Evolutionary conservation across 2,888 invertebrate genomes (phyloP).

Genomic region (Sicus ferrugineus): DNA sequence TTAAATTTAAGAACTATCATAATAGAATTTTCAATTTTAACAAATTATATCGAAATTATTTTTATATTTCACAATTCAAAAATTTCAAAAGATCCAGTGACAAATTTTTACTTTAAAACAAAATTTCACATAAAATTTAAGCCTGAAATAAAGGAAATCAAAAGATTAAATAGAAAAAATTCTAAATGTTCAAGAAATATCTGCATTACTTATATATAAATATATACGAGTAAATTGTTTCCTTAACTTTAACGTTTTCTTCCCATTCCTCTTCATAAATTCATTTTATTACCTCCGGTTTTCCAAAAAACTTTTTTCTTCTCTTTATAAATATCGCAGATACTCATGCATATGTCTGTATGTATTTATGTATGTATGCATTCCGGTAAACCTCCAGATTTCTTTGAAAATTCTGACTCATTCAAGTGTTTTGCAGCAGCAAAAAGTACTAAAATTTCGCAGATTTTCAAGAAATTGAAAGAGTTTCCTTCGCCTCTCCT

Average conservation of each 20-base stretch:
- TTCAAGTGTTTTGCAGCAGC: neutral
- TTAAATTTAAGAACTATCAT: too few relatives aligned
- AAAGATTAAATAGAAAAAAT: too few relatives aligned
- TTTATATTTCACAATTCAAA: too few relatives aligned
- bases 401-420: slow-evolving; percentile 3
- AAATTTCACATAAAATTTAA: too few relatives aligned
- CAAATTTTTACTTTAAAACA: too few relatives aligned
- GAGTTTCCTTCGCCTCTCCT: neutral
- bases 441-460: neutral
- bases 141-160: neutral
- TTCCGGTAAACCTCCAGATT: neutral
- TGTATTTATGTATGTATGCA: too few relatives aligned
- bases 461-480: neutral
- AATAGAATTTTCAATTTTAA: too few relatives aligned
- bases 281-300: slow-evolving; percentile 18
- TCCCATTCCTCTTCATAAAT: slow-evolving; percentile 16
- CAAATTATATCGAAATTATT: too few relatives aligned
- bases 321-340: neutral
- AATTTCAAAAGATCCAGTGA: too few relatives aligned
- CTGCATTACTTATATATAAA: neutral
- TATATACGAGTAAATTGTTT: neutral
- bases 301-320: slow-evolving; percentile 11
- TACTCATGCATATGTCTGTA: neutral
- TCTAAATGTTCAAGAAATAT: neutral
- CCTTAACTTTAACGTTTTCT: neutral